Percentiles rank a stretch among this genome's conserved stretches.
phyloP scores from a whole-genome alignment of 1,140 invertebrate genomes.

The Drosophila insularis region DNA sequence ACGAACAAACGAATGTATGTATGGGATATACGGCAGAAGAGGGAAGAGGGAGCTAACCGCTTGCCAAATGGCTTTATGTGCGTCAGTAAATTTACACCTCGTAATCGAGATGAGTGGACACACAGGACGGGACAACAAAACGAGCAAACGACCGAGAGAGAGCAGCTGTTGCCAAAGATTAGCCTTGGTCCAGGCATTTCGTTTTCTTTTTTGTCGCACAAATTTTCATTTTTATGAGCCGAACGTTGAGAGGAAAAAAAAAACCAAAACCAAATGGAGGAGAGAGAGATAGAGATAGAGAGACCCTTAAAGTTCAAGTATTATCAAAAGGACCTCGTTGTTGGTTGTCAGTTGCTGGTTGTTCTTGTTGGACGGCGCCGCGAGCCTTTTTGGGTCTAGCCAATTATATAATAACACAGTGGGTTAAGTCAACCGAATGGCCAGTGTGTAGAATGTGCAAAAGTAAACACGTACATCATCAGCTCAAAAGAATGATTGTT shows the following conservation, averaged over 20 bases:
- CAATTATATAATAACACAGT: slow-evolving; percentile 64
- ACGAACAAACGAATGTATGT: not conserved
- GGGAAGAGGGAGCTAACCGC: slow-evolving; percentile 2
- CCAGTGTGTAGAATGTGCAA: slow-evolving; percentile 4
- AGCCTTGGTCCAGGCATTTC: slow-evolving; percentile 34
- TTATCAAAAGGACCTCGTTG: slow-evolving; percentile 12
- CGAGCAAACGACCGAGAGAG: slow-evolving; percentile 33
- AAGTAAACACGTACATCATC: slow-evolving; percentile 48
- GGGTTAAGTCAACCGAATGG: not conserved
- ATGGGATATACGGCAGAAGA: not conserved
- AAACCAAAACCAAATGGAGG: not conserved
- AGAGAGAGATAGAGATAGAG: not conserved
- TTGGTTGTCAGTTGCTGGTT: not conserved
- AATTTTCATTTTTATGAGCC: slow-evolving; percentile 76
- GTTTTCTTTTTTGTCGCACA: slow-evolving; percentile 57
- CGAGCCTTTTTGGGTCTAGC: slow-evolving; percentile 26
- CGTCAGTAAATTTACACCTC: slow-evolving; percentile 79
- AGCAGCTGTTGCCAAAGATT: slow-evolving; percentile 72
- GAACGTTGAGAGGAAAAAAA: not conserved
- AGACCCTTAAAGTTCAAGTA: slow-evolving; percentile 6
- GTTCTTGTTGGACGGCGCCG: slow-evolving; percentile 25
- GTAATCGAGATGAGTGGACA: slow-evolving; percentile 78
- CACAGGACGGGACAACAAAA: slow-evolving; percentile 17
- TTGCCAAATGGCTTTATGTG: slow-evolving; percentile 77
- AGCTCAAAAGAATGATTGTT: slow-evolving; percentile 36